Evolutionary conservation across 2,113 vertebrate species (phyloP), one percentile per base, ranked within the genome.

Genomic region (Gymnocephalus cernua): DNA sequence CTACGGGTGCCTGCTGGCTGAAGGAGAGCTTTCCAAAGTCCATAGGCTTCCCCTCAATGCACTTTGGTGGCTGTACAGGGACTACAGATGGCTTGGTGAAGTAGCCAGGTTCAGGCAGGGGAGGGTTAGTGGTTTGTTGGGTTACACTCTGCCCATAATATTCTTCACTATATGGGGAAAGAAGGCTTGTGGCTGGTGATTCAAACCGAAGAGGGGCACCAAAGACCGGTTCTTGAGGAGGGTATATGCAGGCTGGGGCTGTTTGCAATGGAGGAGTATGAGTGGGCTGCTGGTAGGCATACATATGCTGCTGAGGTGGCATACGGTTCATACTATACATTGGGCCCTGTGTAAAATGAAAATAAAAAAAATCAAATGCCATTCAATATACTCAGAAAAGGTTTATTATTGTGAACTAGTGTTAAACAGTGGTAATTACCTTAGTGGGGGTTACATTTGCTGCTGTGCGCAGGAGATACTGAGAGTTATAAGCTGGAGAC

Each of bases 61-160:
- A 92, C 87, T 97, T 97, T 83, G 93, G 88, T 74, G 95, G 89
- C 64, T 96, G 94, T 27, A 95, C 87, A 0, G 91, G 88, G 32
- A 90, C 92, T 0, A 94, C 78, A 19, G 97, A 90, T 45, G 97
- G 97, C 80, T 99, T 97, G 48, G 97, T 99, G 87, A 99, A 99
- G 89, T 99, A 99, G 4, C 98, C 98, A 57, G 98, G 98, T 85
- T 98, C 97, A 67, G 98, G 98, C 47, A 99, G 89, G 0, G 96
- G 91, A 53, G 97, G 98, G 82, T 99, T 99, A 61, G 96, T 95
- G 73, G 92, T 95, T 72, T 97, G 94, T 59, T 95, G 97, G 16
- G 96, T 94, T 87, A 97, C 95, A 53, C 90, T 95, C 57, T 97
- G 98, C 86, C 93, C 95, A 77, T 97, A 97, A 87, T 96, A 99